phyloP scores from a whole-genome alignment of 2,113 vertebrate genomes.

The Colaptes auratus region DNA sequence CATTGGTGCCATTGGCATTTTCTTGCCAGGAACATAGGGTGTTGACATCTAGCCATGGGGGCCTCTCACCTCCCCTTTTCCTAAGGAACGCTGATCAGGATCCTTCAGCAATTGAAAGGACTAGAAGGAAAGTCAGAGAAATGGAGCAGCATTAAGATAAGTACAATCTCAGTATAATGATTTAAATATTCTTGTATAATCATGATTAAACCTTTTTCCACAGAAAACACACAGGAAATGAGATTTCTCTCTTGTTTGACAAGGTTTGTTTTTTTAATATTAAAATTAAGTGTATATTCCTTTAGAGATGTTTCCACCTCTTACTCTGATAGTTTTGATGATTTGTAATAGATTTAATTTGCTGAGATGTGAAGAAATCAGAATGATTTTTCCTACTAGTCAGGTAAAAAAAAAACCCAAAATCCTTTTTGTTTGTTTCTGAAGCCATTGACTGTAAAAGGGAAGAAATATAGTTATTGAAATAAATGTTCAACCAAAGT shows the following conservation, averaged over 20 bases:
- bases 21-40: neutral
- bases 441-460: neutral
- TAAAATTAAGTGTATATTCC: neutral
- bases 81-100: neutral
- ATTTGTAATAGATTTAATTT: neutral
- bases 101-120: neutral
- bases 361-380: neutral
- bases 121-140: neutral
- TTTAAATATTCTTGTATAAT: neutral
- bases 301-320: neutral
- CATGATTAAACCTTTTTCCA: neutral
- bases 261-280: neutral
- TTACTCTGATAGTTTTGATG: neutral
- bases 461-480: neutral
- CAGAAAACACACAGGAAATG: neutral
- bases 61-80: neutral
- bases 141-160: neutral
- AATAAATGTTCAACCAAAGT: neutral
- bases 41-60: neutral
- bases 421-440: neutral
- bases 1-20: neutral
- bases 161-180: fast-evolving
- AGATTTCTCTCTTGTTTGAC: neutral
- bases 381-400: neutral
- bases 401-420: neutral